These are phyloP conservation scores for Argopecten irradians DNA, from an alignment of 1,140 invertebrate genomes.

Conservation along the genomic window DNA sequence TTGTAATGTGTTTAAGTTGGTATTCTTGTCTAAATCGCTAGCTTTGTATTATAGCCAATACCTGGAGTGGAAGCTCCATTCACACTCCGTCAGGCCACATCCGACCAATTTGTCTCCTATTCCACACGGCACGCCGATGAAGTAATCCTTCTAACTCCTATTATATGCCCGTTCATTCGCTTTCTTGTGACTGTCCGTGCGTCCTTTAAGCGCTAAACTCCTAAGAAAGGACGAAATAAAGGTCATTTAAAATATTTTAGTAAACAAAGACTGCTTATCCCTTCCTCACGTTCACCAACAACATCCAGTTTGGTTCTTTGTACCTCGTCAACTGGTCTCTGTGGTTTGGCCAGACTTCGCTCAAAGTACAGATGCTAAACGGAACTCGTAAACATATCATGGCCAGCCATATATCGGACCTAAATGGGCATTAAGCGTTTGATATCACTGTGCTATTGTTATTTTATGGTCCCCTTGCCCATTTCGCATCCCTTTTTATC, in stretches of 20 bases:
- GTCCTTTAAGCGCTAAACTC: conserved; percentile 3
- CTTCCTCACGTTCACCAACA: neutral
- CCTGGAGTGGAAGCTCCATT: neutral
- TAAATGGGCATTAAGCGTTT: conserved; percentile 21
- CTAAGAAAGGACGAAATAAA: conserved; percentile 4
- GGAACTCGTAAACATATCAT: conserved; percentile 16
- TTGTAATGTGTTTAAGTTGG: neutral
- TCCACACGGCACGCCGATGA: conserved; percentile 5
- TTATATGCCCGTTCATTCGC: conserved; percentile 3
- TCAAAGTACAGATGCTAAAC: conserved; percentile 8
- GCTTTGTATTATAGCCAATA: neutral
- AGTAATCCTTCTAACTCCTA: conserved; percentile 21
- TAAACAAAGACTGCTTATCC: conserved; percentile 15
- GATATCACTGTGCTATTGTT: conserved; percentile 21
- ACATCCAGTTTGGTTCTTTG: neutral
- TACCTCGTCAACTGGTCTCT: neutral
- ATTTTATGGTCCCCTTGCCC: conserved; percentile 1
- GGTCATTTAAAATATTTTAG: neutral
- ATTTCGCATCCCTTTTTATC: conserved; percentile 22
- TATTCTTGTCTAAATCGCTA: conserved; percentile 11
- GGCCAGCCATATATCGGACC: conserved; percentile 6
- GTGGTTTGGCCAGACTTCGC: neutral
- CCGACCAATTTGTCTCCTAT: neutral
- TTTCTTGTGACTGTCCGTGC: neutral
- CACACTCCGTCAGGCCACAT: conserved; percentile 6